These are phyloP conservation scores for Capitulum mitella DNA, from an alignment of 2,888 invertebrate genomes.

Conservation along the genomic window DNA sequence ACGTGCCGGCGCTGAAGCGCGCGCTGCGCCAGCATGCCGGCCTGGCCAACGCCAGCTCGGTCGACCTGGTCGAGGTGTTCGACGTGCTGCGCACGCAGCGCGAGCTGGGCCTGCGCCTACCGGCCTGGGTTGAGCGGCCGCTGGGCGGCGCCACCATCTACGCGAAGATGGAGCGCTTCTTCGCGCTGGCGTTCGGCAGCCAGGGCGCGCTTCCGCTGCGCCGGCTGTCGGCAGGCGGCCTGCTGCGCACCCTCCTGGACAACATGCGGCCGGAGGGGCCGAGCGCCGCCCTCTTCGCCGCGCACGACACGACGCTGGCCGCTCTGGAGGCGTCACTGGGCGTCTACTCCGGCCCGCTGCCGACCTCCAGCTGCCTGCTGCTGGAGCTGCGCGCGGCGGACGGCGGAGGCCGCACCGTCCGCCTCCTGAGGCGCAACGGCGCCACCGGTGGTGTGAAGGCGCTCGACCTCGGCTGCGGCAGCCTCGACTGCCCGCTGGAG, in stretches of 20 bases:
- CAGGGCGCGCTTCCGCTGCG: neutral
- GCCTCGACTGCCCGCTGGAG: neutral
- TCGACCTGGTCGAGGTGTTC: neutral
- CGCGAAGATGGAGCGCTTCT: neutral
- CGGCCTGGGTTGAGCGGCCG: neutral
- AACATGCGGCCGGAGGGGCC: neutral
- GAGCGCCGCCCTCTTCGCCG: neutral
- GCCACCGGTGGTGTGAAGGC: neutral
- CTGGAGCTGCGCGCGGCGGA: neutral
- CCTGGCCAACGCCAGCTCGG: neutral
- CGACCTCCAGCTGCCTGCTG: conserved; percentile 18
- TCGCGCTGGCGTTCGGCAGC: neutral
- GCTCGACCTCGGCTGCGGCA: neutral
- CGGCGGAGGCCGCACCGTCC: neutral
- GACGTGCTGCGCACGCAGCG: neutral
- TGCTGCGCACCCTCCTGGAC: neutral
- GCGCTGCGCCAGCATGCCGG: neutral
- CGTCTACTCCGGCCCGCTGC: neutral
- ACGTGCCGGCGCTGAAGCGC: neutral
- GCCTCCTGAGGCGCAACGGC: neutral
- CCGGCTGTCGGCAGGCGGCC: neutral
- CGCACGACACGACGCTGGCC: conserved; percentile 10
- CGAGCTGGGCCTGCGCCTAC: neutral
- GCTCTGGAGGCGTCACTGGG: conserved; percentile 8
- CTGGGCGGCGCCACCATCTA: neutral